Conservation (phyloP, 2,797 vertebrate species). For the Discoglossus pictus region DNA sequence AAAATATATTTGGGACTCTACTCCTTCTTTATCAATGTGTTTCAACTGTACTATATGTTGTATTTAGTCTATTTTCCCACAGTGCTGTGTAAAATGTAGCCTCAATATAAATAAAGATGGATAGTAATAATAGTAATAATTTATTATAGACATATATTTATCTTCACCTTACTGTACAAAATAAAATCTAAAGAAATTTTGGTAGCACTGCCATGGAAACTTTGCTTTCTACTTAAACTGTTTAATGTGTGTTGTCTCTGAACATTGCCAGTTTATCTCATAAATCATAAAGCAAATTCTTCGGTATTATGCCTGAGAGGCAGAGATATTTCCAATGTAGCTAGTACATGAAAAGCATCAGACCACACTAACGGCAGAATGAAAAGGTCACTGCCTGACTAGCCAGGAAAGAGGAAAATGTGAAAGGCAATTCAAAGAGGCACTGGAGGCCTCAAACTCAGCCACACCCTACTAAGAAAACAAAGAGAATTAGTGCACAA, state of each 20-base stretch:
- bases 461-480: slow-evolving; percentile 37
- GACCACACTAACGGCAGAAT: slow-evolving; percentile 42
- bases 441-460: slow-evolving; percentile 14
- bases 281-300: slow-evolving; percentile 42
- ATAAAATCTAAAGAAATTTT: not conserved
- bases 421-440: slow-evolving; percentile 35
- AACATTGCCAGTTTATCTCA: slow-evolving; percentile 29
- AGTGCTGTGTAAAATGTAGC: too few species aligned
- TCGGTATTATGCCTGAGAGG: slow-evolving; percentile 20
- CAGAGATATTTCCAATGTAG: slow-evolving; percentile 27
- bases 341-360: slow-evolving; percentile 37
- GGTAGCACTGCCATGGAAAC: not conserved
- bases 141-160: too few species aligned
- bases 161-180: not conserved
- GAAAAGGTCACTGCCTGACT: slow-evolving; percentile 38
- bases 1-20: too few species aligned
- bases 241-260: slow-evolving; percentile 8
- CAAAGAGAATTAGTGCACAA: slow-evolving; percentile 35
- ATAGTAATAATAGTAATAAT: too few species aligned
- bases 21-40: too few species aligned
- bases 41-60: too few species aligned
- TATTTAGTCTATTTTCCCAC: too few species aligned
- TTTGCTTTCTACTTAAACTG: not conserved
- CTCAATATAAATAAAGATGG: too few species aligned
- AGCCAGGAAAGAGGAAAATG: slow-evolving; percentile 48